These are phyloP conservation scores for Tetanocera ferruginea DNA, from an alignment of 2,888 invertebrate genomes.

Conservation along the genomic window DNA sequence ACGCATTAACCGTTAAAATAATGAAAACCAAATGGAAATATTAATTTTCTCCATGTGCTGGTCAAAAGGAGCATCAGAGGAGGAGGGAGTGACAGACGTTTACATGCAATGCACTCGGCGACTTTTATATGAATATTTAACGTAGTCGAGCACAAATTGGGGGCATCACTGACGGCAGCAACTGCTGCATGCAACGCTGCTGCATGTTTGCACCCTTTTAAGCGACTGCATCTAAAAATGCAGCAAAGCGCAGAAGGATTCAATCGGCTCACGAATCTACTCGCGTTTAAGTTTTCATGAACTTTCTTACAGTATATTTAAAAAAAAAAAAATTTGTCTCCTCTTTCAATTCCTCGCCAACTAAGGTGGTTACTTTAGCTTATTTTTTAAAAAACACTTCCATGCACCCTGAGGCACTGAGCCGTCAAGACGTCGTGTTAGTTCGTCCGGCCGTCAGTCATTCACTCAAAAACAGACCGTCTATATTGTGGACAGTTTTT, in stretches of 20 bases:
- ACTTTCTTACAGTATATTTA: not conserved
- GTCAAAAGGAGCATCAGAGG: not conserved
- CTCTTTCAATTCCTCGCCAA: too few species aligned
- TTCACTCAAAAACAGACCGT: not conserved
- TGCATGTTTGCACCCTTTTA: not conserved
- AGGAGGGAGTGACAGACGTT: not conserved
- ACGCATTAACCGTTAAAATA: slow-evolving; percentile 26
- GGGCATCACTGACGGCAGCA: not conserved
- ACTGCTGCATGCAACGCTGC: not conserved
- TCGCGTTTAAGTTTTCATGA: not conserved
- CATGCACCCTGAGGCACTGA: not conserved
- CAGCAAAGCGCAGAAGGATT: not conserved
- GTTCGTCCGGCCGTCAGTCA: not conserved
- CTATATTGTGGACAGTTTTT: not conserved
- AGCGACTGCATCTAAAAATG: not conserved
- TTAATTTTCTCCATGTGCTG: slow-evolving; percentile 12
- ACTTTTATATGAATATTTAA: slow-evolving; percentile 22
- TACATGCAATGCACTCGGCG: slow-evolving; percentile 28
- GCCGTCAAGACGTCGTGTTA: not conserved
- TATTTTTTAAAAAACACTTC: not conserved
- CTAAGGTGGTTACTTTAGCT: too few species aligned
- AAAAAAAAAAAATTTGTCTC: not conserved
- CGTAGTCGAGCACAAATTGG: not conserved
- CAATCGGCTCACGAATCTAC: not conserved
- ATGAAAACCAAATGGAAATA: slow-evolving; percentile 27